A percentile compares a stretch with the other conserved stretches of the same genome.
Conservation (phyloP, 2,888 invertebrate species). For the Podabrus alpinus region DNA sequence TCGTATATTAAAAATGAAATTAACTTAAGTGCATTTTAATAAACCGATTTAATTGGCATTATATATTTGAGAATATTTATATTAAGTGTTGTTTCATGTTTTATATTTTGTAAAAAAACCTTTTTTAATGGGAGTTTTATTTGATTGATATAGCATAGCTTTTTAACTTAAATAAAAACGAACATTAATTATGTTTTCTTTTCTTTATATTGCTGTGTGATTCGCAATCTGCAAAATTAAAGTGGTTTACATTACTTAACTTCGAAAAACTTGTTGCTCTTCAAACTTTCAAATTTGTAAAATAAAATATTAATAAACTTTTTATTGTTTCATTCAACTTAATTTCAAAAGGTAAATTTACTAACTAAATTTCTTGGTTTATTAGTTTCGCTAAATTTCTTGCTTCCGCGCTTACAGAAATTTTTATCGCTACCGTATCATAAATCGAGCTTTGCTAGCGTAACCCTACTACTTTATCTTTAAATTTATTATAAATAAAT, state of each 20-base stretch:
- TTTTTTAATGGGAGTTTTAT: slow-evolving; percentile 17
- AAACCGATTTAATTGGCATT: slow-evolving; percentile 23
- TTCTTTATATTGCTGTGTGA: neutral
- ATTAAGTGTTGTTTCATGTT: slow-evolving; percentile 25
- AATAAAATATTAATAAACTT: neutral
- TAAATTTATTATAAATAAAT: neutral
- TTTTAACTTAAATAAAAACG: neutral
- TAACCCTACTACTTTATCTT: neutral
- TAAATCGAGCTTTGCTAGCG: neutral
- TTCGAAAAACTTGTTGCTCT: neutral
- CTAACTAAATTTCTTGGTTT: neutral
- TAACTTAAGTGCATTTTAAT: slow-evolving; percentile 22
- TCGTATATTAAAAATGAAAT: slow-evolving; percentile 19
- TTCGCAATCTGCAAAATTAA: slow-evolving; percentile 1
- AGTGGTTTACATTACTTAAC: neutral
- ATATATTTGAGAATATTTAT: slow-evolving; percentile 21
- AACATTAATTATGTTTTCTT: neutral
- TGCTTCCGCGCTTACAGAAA: neutral
- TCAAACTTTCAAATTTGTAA: neutral
- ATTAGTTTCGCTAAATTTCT: neutral
- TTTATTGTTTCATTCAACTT: neutral
- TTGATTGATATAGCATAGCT: slow-evolving; percentile 8
- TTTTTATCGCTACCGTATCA: neutral
- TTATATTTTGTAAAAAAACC: slow-evolving; percentile 18
- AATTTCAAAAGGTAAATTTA: neutral